Conservation (phyloP, 2,888 invertebrate species). For the Cryptus armator region DNA sequence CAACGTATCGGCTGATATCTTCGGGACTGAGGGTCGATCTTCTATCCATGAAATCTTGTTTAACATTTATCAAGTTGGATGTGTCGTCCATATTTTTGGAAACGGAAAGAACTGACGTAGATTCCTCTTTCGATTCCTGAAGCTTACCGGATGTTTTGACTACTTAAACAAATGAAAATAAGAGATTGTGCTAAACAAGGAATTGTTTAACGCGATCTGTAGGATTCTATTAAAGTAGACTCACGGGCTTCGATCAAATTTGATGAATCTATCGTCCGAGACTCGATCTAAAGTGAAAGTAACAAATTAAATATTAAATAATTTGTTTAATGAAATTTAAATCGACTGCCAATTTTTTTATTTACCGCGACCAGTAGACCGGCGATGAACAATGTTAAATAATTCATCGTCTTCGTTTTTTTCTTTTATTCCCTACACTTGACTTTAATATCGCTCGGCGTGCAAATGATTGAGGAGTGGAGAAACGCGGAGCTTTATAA, state of each 20-base stretch:
- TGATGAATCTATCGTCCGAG: constrained; percentile 61
- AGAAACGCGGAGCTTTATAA: constrained; percentile 69
- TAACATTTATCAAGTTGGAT: constrained; percentile 25
- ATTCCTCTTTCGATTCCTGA: constrained; percentile 15
- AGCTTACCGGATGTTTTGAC: constrained; percentile 12
- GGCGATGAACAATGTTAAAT: constrained; percentile 12
- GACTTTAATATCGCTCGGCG: background rate
- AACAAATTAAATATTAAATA: background rate
- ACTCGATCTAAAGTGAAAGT: constrained; percentile 62
- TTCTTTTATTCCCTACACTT: background rate
- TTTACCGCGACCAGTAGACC: constrained; percentile 36
- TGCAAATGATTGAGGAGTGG: constrained; percentile 22
- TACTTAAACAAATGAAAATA: background rate
- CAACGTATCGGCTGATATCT: constrained; percentile 27
- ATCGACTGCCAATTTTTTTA: background rate
- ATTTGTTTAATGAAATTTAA: background rate
- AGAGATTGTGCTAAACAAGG: background rate
- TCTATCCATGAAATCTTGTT: background rate
- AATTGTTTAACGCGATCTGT: background rate
- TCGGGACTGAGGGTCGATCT: background rate
- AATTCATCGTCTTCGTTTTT: constrained; percentile 35
- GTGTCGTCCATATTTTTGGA: background rate
- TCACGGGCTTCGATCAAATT: constrained; percentile 63
- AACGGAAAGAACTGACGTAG: background rate
- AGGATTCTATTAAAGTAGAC: background rate